Evolutionary conservation across 2,113 vertebrate species (phyloP).

Genomic region (Pyxicephalus adspersus): DNA sequence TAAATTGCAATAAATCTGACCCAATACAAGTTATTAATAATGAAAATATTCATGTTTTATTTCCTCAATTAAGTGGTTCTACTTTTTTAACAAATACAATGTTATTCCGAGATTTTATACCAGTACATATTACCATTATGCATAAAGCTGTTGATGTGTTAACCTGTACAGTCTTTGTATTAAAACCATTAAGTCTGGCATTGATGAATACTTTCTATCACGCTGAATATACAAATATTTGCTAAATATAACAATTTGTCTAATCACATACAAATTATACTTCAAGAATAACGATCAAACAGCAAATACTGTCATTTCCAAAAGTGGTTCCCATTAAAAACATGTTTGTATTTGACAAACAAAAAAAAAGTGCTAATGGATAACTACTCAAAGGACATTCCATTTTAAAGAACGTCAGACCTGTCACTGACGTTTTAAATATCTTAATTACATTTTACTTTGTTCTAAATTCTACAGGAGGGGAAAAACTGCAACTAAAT

Average conservation of each 20-base stretch:
- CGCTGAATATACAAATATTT: background rate
- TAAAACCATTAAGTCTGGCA: too few species aligned
- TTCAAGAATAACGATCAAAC: conserved; percentile 27
- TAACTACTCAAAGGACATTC: conserved; percentile 70
- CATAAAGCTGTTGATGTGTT: too few species aligned
- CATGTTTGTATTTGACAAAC: conserved; percentile 75
- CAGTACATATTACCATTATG: too few species aligned
- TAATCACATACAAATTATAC: conserved; percentile 24
- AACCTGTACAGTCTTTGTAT: too few species aligned
- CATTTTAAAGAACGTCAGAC: conserved; percentile 58
- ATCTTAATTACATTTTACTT: background rate
- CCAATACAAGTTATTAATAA: too few species aligned
- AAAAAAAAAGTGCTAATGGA: conserved; percentile 69
- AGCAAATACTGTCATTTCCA: conserved; percentile 65
- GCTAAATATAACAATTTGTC: background rate
- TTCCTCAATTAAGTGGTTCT: too few species aligned
- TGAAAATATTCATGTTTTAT: too few species aligned
- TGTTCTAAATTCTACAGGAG: background rate
- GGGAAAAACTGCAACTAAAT: conserved; percentile 21
- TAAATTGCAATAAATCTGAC: too few species aligned
- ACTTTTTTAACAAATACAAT: too few species aligned
- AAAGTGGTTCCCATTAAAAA: conserved; percentile 61
- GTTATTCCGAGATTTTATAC: too few species aligned
- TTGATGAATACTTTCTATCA: too few species aligned
- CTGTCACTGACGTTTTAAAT: background rate